Percentiles rank a stretch among this genome's conserved stretches.
Conservation (phyloP, 2,797 vertebrate genomes). For the Cirrhinus molitorella region DNA sequence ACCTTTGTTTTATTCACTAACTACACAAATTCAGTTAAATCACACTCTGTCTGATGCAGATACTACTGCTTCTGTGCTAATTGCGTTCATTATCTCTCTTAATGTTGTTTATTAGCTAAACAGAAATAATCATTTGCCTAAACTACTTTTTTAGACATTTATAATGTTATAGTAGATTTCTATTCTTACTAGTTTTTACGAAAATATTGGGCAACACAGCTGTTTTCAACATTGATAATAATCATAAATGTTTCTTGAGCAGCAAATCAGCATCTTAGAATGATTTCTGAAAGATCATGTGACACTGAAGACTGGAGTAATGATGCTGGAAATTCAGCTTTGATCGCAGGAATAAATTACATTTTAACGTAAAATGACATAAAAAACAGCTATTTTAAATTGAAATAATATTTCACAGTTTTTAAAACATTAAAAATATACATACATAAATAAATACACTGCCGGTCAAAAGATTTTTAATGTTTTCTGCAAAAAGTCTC, state of each 20-base stretch:
- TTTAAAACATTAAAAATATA: neutral
- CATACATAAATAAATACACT: too few species aligned
- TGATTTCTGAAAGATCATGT: constrained; percentile 1
- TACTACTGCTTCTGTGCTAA: too few species aligned
- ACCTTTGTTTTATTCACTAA: neutral
- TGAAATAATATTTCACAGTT: too few species aligned
- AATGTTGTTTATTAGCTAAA: neutral
- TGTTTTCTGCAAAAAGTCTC: too few species aligned
- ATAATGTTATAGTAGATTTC: neutral
- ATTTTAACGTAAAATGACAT: neutral
- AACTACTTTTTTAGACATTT: neutral
- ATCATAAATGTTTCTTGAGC: neutral
- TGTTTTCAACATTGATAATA: neutral
- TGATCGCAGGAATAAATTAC: neutral
- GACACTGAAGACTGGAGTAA: neutral
- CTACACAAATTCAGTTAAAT: too few species aligned
- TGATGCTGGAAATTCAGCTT: too few species aligned
- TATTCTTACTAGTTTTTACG: neutral
- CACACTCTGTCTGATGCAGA: too few species aligned
- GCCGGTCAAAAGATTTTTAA: too few species aligned
- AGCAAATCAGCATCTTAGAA: neutral
- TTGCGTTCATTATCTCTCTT: neutral
- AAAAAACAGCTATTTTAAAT: neutral
- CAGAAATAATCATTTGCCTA: neutral
- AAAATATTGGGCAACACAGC: neutral